These are phyloP conservation scores for Aphrocallistes beatrix DNA, from an alignment of 37 sponge, comb jelly and placozoan species.

Conservation along the genomic window DNA sequence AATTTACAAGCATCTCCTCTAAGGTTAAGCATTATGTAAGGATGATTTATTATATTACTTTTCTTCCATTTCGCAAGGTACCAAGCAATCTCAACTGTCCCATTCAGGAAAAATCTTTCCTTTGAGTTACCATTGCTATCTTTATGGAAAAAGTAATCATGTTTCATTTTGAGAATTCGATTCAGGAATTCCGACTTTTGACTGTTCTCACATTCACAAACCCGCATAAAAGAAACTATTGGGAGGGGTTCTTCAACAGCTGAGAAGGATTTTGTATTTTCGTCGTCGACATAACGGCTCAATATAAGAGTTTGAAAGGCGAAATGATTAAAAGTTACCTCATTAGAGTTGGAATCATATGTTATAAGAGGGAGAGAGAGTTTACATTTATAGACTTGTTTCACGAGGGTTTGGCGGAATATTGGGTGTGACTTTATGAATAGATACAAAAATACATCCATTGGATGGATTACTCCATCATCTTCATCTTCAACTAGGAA, in stretches of 20 bases:
- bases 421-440: not conserved
- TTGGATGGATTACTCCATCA: not conserved
- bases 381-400: constrained; percentile 19
- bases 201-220: constrained; percentile 1
- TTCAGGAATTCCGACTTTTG: constrained; percentile 31
- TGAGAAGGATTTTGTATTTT: not conserved
- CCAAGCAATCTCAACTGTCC: constrained; percentile 28
- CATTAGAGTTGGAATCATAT: not conserved
- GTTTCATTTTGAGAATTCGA: not conserved
- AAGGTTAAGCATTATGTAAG: constrained; percentile 20
- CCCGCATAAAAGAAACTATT: constrained; percentile 30
- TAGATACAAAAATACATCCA: not conserved
- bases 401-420: not conserved
- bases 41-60: not conserved
- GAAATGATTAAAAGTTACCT: constrained; percentile 7
- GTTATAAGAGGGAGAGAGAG: constrained; percentile 22
- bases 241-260: constrained; percentile 15
- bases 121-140: constrained; percentile 18
- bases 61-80: constrained; percentile 14
- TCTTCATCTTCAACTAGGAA: not conserved
- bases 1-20: constrained; percentile 23
- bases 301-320: constrained; percentile 21
- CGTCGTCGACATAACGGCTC: not conserved
- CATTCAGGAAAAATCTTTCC: not conserved
- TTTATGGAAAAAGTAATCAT: constrained; percentile 19